These are phyloP conservation scores for Dryas iulia DNA, from an alignment of 1,140 invertebrate genomes.

Conservation along the genomic window DNA sequence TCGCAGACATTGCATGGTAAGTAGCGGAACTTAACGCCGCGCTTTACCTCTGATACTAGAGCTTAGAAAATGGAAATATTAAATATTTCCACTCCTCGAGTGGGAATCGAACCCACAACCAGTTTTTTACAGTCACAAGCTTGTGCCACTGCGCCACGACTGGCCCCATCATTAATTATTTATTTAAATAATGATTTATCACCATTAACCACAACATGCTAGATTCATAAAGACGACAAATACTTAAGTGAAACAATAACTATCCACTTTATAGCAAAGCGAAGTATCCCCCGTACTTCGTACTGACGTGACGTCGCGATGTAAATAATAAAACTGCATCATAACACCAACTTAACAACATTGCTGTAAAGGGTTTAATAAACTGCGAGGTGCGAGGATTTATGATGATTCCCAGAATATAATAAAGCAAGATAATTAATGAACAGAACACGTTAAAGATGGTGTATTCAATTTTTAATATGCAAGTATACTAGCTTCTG, in stretches of 20 bases:
- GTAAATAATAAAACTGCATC: neutral
- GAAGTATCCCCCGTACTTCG: neutral
- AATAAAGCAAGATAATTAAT: constrained; percentile 3
- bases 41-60: no score
- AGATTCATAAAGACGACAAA: neutral
- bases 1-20: no score
- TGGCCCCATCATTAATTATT: no score
- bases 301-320: neutral
- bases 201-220: neutral
- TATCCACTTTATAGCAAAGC: neutral
- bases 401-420: neutral
- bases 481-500: neutral
- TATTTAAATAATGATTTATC: neutral
- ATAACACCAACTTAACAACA: neutral
- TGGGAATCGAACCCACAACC: no score
- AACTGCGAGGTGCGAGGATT: constrained; percentile 1
- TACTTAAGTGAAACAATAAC: neutral
- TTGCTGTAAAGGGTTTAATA: constrained; percentile 1
- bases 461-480: neutral
- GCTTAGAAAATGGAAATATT: no score
- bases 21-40: no score
- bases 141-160: no score
- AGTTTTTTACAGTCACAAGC: no score
- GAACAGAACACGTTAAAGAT: neutral
- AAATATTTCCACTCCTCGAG: no score